phyloP scores from a whole-genome alignment of 2,113 vertebrate genomes.

The Sinocyclocheilus anshuiensis region DNA sequence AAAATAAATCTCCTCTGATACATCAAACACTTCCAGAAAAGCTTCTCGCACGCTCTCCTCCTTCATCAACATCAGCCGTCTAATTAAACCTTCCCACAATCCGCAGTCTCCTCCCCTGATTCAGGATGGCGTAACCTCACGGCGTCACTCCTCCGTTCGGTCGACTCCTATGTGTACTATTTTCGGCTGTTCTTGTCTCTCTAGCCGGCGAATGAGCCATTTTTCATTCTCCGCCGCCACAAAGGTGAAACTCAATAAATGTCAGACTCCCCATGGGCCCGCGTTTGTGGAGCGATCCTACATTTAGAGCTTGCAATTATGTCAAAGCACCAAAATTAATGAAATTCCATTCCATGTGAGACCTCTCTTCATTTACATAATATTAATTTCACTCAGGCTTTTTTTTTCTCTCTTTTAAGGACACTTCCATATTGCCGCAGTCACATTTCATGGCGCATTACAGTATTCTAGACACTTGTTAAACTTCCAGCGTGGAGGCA shows the following conservation, averaged over 20 bases:
- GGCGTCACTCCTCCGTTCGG: conserved; percentile 12
- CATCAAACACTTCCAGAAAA: conserved; percentile 38
- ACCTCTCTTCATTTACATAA: conserved; percentile 78
- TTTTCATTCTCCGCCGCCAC: conserved; percentile 55
- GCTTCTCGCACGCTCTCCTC: conserved; percentile 17
- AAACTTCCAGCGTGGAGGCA: conserved; percentile 64
- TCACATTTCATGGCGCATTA: conserved; percentile 75
- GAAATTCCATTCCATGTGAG: conserved; percentile 74
- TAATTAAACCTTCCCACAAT: conserved; percentile 37
- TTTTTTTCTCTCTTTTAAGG: conserved; percentile 75
- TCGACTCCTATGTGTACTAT: not conserved
- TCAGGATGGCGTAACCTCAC: conserved; percentile 18
- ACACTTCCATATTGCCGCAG: conserved; percentile 72
- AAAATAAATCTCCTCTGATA: conserved; percentile 61
- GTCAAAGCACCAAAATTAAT: conserved; percentile 80
- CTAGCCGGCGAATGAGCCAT: conserved; percentile 27
- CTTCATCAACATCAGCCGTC: conserved; percentile 19
- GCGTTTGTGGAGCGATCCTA: conserved; percentile 73
- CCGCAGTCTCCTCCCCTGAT: conserved; percentile 13
- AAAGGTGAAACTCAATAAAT: conserved; percentile 75
- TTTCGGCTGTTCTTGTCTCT: conserved; percentile 1
- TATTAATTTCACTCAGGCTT: conserved; percentile 78
- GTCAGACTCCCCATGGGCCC: conserved; percentile 67
- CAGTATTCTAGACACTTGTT: conserved; percentile 68
- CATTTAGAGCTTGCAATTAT: conserved; percentile 81